Evolutionary conservation across 2,888 invertebrate genomes (phyloP), one percentile per base, ranked within the genome.

Genomic region (Galerucella pusilla): DNA sequence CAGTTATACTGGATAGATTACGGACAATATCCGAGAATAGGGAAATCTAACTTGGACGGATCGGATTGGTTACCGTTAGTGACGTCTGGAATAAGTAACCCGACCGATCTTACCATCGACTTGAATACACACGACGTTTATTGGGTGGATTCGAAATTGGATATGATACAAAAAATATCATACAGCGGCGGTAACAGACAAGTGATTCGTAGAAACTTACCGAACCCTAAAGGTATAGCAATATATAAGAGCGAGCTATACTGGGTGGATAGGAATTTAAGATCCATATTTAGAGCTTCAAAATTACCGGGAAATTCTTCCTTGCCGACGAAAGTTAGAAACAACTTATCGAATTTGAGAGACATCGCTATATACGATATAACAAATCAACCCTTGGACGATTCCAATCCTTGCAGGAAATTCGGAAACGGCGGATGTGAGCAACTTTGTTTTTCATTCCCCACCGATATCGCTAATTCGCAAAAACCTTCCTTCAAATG

Each of bases 1-100:
- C 90, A 95, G 57, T 88, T 99, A 1, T 99, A 99, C 86, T 99
- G 99, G 99, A 97, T 98, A 80, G 98, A 99, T 87, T 96, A 97
- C 82, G 99, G 99, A 0, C 98, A 98, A 85, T 97, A 97, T 87
- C 98, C 98, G 0, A 92, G 95, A 80, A 97, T 98, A 74, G 97
- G 97, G 0, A 95, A 94, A 84, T 93, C 97, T 0, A 92, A 93
- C 82, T 89, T 99, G 57, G 97, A 99, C 84, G 98, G 97, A 11
- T 92, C 92, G 64, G 93, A 94, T 83, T 96, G 96, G 94, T 91
- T 90, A 42, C 94, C 96, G 0, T 90, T 99, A 11, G 95, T 98
- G 0, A 95, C 94, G 0, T 94, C 94, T 0, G 96, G 96, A n/a
- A 96, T 99, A 75, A 94, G 94, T 14, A 94, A 94, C 81, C 98